Percentiles rank a stretch among this genome's conserved stretches.
These are phyloP conservation scores for Mycogona germanica DNA, from an alignment of 2,888 invertebrate species.

Conservation along the genomic window DNA sequence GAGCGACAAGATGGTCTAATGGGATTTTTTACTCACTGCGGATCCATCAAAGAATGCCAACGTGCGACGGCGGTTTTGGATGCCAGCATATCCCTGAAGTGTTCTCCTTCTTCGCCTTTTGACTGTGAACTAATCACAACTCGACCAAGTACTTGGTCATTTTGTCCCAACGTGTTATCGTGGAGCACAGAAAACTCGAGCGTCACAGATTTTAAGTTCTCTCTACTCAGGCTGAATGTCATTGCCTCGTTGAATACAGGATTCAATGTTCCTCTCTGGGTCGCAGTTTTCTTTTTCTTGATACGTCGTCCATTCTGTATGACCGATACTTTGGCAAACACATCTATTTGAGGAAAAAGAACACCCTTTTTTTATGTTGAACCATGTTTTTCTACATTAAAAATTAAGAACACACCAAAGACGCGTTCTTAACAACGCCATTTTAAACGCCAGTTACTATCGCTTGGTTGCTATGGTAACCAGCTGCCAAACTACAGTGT, in stretches of 20 bases:
- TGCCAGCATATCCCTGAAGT: constrained; percentile 17
- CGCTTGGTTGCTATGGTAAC: too few relatives aligned
- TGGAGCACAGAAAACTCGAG: constrained; percentile 48
- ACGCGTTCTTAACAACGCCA: too few relatives aligned
- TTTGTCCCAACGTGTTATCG: constrained; percentile 44
- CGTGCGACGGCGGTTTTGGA: constrained; percentile 19
- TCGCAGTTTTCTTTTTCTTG: constrained; percentile 42
- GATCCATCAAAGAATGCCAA: constrained; percentile 19
- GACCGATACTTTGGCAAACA: constrained; percentile 41
- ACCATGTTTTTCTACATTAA: too few relatives aligned
- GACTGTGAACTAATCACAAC: constrained; percentile 40
- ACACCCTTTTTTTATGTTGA: too few relatives aligned
- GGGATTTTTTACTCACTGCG: constrained; percentile 13
- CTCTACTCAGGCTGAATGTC: constrained; percentile 40
- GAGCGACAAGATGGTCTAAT: too few relatives aligned
- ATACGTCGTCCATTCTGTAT: constrained; percentile 37
- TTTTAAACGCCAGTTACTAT: too few relatives aligned
- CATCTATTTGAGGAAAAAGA: too few relatives aligned
- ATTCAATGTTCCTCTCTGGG: constrained; percentile 38
- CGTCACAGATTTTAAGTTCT: constrained; percentile 42
- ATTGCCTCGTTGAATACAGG: constrained; percentile 44
- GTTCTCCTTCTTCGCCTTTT: constrained; percentile 19
- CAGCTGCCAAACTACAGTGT: too few relatives aligned
- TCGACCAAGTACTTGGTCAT: constrained; percentile 43
- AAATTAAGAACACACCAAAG: too few relatives aligned